A percentile compares a stretch with the other conserved stretches of the same genome.
phyloP scores from a whole-genome alignment of 2,888 invertebrate species.

The Amaurobius ferox region DNA sequence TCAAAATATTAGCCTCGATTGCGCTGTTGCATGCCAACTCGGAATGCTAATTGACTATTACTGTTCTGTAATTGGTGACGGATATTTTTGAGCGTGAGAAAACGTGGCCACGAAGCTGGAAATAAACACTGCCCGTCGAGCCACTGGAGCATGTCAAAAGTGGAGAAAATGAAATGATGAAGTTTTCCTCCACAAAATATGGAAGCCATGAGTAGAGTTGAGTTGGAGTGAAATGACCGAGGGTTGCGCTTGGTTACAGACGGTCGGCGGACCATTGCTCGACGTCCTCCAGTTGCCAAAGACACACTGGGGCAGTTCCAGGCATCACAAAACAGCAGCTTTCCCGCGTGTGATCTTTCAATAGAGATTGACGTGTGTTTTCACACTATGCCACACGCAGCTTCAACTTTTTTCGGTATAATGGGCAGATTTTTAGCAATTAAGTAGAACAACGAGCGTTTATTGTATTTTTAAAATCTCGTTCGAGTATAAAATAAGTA shows the following conservation, averaged over 20 bases:
- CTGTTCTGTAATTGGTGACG: neutral
- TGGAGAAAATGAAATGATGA: neutral
- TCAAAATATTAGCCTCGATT: too few species aligned
- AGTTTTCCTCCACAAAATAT: neutral
- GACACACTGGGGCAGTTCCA: neutral
- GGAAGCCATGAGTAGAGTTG: neutral
- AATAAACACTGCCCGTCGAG: neutral
- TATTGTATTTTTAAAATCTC: too few species aligned
- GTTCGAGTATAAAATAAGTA: too few species aligned
- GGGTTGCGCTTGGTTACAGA: constrained; percentile 32
- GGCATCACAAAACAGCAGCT: neutral
- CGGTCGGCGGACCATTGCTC: constrained; percentile 37
- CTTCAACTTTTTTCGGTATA: neutral
- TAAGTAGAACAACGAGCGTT: too few species aligned
- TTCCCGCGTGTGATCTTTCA: neutral
- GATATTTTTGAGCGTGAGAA: neutral
- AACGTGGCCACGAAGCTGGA: neutral
- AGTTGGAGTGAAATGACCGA: constrained; percentile 46
- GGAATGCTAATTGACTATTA: neutral
- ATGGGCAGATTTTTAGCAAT: too few species aligned
- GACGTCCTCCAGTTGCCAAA: constrained; percentile 51
- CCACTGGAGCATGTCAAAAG: neutral
- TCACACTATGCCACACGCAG: neutral
- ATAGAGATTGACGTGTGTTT: neutral
- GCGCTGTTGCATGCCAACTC: neutral